Evolutionary conservation across 2,888 invertebrate species (phyloP).

Genomic region (Melinaea marsaeus): DNA sequence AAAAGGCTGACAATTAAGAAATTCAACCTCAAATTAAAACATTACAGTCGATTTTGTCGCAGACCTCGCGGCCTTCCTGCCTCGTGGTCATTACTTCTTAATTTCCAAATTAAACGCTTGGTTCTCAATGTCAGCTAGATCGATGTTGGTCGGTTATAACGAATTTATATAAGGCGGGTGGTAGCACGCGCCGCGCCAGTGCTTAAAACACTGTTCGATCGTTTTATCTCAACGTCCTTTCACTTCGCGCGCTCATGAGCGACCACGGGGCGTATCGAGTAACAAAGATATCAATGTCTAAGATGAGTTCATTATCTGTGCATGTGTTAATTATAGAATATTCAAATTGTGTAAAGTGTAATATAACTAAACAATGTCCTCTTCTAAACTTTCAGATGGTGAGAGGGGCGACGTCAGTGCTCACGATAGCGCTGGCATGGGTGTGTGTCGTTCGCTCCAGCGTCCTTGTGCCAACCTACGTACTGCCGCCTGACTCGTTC

Average conservation of each 20-base stretch:
- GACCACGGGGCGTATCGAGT: conserved; percentile 50
- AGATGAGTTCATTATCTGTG: conserved; percentile 63
- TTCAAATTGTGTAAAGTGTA: conserved; percentile 18
- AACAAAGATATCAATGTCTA: conserved; percentile 59
- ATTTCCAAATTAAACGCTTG: conserved; percentile 75
- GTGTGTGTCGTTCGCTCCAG: conserved; percentile 60
- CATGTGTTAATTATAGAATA: conserved; percentile 13
- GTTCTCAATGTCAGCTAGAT: conserved; percentile 73
- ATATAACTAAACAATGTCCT: conserved; percentile 56
- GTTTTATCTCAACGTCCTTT: conserved; percentile 72
- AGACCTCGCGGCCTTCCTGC: conserved; percentile 70
- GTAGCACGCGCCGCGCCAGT: conserved; percentile 68
- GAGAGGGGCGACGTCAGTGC: conserved; percentile 75
- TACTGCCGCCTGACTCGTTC: conserved; percentile 75
- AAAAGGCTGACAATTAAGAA: conserved; percentile 41
- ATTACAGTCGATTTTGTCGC: conserved; percentile 58
- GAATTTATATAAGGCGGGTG: conserved; percentile 73
- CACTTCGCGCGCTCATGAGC: conserved; percentile 69
- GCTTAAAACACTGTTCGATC: conserved; percentile 58
- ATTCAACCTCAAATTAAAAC: conserved; percentile 37
- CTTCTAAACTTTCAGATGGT: conserved; percentile 75
- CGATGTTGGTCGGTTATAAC: conserved; percentile 63
- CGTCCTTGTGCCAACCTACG: conserved; percentile 75
- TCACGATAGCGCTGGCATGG: conserved; percentile 71
- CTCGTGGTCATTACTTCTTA: conserved; percentile 66